A percentile compares a stretch with the other conserved stretches of the same genome.
Conservation (phyloP, 2,113 vertebrate genomes). For the Zootoca vivipara region DNA sequence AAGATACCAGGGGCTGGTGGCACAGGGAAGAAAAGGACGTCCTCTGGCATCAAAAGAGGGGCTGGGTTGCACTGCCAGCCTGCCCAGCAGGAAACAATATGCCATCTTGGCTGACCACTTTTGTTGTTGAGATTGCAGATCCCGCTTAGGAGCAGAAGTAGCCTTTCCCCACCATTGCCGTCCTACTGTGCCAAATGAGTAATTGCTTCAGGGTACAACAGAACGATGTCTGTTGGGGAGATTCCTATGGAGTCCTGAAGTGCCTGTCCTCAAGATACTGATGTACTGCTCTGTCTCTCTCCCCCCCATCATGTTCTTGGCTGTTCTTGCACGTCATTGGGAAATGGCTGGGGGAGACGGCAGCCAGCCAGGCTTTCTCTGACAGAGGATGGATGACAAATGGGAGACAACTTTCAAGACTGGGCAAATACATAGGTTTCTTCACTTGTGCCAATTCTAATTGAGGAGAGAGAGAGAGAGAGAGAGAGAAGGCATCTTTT, state of each 20-base stretch:
- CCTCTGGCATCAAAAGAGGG: conserved; percentile 26
- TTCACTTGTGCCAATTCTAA: conserved; percentile 22
- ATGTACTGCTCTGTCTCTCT: conserved; percentile 15
- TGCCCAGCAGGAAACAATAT: conserved; percentile 43
- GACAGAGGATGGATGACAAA: neutral
- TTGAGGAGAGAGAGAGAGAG: neutral
- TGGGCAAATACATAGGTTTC: neutral
- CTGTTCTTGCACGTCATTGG: neutral
- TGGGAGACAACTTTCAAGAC: neutral
- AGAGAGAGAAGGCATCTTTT: neutral
- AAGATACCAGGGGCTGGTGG: conserved; percentile 16
- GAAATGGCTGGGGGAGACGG: neutral
- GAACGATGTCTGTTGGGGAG: conserved; percentile 24
- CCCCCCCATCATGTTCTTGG: conserved; percentile 7
- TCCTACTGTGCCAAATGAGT: neutral
- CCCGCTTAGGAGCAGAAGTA: neutral
- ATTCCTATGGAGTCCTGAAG: neutral
- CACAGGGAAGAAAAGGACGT: conserved; percentile 1
- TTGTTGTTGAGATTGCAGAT: conserved; percentile 22
- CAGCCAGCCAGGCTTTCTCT: conserved; percentile 17
- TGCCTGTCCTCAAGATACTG: conserved; percentile 27
- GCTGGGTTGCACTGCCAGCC: conserved; percentile 7
- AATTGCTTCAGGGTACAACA: conserved; percentile 1
- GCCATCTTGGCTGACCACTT: neutral
- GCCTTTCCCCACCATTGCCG: neutral